These are phyloP conservation scores for Tipula confusa DNA, from an alignment of 2,888 invertebrate genomes.

Conservation along the genomic window DNA sequence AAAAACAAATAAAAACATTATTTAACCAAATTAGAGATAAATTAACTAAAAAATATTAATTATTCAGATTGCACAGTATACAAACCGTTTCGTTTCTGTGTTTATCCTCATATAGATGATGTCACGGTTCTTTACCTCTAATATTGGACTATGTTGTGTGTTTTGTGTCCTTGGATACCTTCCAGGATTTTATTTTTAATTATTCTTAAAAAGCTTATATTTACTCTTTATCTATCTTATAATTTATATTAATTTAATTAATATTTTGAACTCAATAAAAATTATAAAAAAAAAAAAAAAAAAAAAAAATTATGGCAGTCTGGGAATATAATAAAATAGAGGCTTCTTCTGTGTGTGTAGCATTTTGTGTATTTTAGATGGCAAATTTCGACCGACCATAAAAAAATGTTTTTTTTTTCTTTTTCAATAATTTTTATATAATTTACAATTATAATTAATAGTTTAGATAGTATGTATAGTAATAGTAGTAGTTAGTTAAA, in stretches of 20 bases:
- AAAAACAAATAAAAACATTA: not conserved
- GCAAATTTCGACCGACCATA: constrained; percentile 14
- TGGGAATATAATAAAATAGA: constrained; percentile 7
- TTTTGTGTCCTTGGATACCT: not conserved
- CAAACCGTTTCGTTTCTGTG: not conserved
- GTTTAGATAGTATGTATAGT: not conserved
- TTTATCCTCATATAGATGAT: not conserved
- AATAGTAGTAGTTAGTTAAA: not conserved
- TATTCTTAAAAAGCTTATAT: not conserved
- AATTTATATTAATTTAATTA: not conserved
- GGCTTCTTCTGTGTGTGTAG: not conserved
- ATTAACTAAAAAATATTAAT: too few species aligned
- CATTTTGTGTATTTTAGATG: not conserved
- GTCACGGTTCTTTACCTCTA: not conserved
- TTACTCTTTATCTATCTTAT: not conserved
- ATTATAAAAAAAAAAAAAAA: not conserved
- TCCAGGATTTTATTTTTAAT: not conserved
- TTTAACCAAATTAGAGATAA: constrained; percentile 8
- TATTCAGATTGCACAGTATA: not conserved
- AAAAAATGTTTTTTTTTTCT: not conserved
- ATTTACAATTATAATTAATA: constrained; percentile 12
- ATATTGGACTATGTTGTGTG: not conserved
- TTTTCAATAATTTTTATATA: not conserved
- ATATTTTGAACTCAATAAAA: not conserved
- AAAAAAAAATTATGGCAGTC: not conserved